Evolutionary conservation across 2,797 vertebrate genomes (phyloP).

Genomic region (Aselliscus stoliczkanus): DNA sequence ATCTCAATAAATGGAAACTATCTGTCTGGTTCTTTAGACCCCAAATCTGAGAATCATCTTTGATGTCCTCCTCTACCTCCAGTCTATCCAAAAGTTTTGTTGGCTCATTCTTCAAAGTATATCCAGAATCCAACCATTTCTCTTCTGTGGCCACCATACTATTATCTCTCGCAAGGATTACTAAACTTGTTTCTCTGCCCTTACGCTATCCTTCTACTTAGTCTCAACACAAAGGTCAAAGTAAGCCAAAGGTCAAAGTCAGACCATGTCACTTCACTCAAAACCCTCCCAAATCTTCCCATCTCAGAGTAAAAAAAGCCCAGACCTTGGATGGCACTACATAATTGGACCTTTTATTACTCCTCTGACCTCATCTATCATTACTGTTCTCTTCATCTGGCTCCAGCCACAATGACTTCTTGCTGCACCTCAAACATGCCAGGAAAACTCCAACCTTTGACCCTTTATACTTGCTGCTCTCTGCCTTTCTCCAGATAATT

Average conservation of each 20-base stretch:
- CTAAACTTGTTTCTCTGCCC: neutral
- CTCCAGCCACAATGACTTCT: neutral
- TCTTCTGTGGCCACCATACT: neutral
- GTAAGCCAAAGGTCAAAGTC: constrained; percentile 30
- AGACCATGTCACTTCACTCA: neutral
- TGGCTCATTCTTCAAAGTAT: neutral
- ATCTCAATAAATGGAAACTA: neutral
- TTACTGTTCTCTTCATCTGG: neutral
- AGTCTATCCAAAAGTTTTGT: neutral
- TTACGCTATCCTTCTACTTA: neutral
- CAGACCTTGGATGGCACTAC: neutral
- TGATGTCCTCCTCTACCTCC: neutral
- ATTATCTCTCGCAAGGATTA: neutral
- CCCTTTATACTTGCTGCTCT: neutral
- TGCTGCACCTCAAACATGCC: neutral
- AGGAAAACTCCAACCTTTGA: neutral
- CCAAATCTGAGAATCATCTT: constrained; percentile 14
- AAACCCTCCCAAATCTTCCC: constrained; percentile 1
- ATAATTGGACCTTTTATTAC: neutral
- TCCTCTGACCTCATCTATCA: neutral
- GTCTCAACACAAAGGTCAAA: neutral
- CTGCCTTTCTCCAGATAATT: neutral
- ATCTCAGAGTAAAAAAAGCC: neutral
- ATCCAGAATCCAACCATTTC: neutral
- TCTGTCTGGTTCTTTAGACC: neutral